Percentiles rank a stretch among this genome's conserved stretches.
Conservation (phyloP, 2,113 vertebrate species). For the Mobula hypostoma region DNA sequence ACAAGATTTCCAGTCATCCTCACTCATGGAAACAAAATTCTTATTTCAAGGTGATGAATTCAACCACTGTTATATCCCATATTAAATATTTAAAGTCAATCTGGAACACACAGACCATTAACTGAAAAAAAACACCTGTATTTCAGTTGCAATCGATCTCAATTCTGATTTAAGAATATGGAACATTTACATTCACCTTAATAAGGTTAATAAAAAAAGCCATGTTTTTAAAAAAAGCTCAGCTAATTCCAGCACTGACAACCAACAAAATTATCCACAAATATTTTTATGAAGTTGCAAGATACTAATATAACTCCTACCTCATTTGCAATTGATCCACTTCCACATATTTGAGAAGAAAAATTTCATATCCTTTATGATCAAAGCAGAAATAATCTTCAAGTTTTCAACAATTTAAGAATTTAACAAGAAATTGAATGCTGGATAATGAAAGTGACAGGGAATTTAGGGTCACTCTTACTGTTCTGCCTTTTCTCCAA, state of each 20-base stretch:
- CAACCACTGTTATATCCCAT: neutral
- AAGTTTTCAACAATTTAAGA: neutral
- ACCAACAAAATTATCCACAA: neutral
- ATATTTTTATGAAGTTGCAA: neutral
- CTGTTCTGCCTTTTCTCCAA: too few relatives aligned
- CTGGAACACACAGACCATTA: neutral
- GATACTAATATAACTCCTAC: neutral
- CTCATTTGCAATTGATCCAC: neutral
- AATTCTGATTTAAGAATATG: neutral
- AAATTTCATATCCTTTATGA: neutral
- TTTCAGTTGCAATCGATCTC: neutral
- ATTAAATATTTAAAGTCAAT: conserved; percentile 2
- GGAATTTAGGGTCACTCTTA: too few relatives aligned
- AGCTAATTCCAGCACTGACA: neutral
- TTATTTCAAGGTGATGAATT: neutral
- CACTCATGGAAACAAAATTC: neutral
- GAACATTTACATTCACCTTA: neutral
- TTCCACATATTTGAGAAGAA: neutral
- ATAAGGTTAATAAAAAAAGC: neutral
- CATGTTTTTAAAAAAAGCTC: neutral
- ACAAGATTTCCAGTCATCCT: neutral
- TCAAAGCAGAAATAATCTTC: neutral
- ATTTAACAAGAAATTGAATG: neutral
- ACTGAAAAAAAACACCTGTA: neutral
- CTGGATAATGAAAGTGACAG: too few relatives aligned